Evolutionary conservation across 2,113 vertebrate species (phyloP).

Genomic region (Forbesichthys agassizii): DNA sequence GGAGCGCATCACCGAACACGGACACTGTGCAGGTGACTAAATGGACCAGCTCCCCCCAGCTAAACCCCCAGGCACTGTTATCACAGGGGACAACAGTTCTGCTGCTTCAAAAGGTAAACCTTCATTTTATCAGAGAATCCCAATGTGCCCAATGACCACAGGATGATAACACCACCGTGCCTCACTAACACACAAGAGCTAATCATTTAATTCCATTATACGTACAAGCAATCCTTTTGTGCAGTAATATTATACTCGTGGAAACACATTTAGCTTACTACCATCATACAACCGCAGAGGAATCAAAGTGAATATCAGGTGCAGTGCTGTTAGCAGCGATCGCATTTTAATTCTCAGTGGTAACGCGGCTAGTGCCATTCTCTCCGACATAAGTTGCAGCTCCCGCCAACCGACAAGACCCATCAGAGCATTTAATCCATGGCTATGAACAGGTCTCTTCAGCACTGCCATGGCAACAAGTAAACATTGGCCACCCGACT

Average conservation of each 20-base stretch:
- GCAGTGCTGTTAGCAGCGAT: neutral
- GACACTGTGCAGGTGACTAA: too few species aligned
- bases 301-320: neutral
- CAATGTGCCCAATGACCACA: neutral
- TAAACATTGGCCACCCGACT: conserved; percentile 65
- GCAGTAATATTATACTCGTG: neutral
- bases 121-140: conserved; percentile 4
- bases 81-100: neutral
- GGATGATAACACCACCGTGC: neutral
- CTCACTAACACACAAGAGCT: neutral
- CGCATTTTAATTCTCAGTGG: neutral
- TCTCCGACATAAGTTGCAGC: conserved; percentile 51
- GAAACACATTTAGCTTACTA: neutral
- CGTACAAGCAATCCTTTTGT: neutral
- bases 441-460: conserved; percentile 54
- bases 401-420: conserved; percentile 47
- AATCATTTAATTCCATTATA: neutral
- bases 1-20: too few species aligned
- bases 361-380: conserved; percentile 2
- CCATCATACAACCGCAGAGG: neutral
- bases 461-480: conserved; percentile 66
- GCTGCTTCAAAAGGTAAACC: neutral
- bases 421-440: conserved; percentile 52
- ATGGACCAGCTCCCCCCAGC: too few species aligned
- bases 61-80: too few species aligned